Evolutionary conservation across 23 tunicate genomes (phyloP), one percentile per base, ranked within the genome.

Genomic region (Trididemnum nubilum): DNA sequence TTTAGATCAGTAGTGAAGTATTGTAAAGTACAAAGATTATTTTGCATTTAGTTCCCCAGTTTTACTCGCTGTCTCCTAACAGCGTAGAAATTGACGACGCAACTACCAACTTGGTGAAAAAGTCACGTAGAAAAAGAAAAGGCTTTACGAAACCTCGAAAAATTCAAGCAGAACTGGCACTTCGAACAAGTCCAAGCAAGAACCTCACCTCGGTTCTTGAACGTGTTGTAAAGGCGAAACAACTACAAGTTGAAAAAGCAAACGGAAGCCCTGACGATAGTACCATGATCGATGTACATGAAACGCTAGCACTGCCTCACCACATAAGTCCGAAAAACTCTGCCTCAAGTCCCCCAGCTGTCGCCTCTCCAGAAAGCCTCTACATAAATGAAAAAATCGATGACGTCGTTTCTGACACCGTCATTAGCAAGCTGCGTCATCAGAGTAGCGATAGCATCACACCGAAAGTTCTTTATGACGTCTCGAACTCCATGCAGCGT

Each of bases 201-300:
- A 85, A 77, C 51, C 83, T 85, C 33, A 84, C 76, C 77, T 85
- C 58, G 0, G 97, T 91, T 21, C 79, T 91, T 33, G 73, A 83
- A 35, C 90, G 90, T 19, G 89, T 85, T 71, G 39, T 90, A n/a
- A 90, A 90, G 63, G 88, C 86, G 64, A 81, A 73, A 81, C 77
- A 76, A 28, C 44, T n/a, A 7, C 64, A 50, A 51, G 44, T 58
- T 12, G 33, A 52, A 34, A 50, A 70, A 44, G 70, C 23, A 33
- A 79, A 77, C 2, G 2, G 12, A 4, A 29, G 22, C 40, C 7
- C 24, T 15, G 38, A 27, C 21, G 4, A 29, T 23, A 5, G 9
- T 7, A 79, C 26, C 26, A 87, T 87, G 91, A 87, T 87, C 1
- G 91, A 87, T 58, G 81, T 87, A 51, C 91, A 87, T 57, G 91